Evolutionary conservation across 2,113 vertebrate species (phyloP).

Genomic region (Holacanthus passer): DNA sequence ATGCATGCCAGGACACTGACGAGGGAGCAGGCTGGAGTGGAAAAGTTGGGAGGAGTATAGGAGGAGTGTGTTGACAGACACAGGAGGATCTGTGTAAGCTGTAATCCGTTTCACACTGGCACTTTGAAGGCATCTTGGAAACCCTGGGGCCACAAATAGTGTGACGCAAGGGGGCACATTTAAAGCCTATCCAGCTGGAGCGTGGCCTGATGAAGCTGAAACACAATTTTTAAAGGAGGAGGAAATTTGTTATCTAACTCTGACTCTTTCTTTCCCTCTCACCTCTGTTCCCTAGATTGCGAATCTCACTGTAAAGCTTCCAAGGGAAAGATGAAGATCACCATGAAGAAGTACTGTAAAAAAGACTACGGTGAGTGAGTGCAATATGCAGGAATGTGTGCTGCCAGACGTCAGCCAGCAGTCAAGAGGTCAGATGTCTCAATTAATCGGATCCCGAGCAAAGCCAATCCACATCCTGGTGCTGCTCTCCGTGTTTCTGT

Average conservation of each 20-base stretch:
- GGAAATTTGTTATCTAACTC: slow-evolving; percentile 2
- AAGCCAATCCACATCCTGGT: slow-evolving; percentile 29
- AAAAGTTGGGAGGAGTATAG: slow-evolving; percentile 58
- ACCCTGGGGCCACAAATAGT: slow-evolving; percentile 82
- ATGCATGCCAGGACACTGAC: slow-evolving; percentile 89
- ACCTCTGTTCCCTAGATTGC: slow-evolving; percentile 86
- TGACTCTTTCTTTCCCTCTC: slow-evolving; percentile 42
- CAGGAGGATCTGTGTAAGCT: slow-evolving; percentile 87
- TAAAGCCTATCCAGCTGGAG: slow-evolving; percentile 19
- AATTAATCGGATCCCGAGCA: slow-evolving; percentile 55
- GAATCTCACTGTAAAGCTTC: slow-evolving; percentile 98
- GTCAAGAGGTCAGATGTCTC: slow-evolving; percentile 61
- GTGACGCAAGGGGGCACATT: slow-evolving; percentile 21
- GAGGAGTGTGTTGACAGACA: slow-evolving; percentile 77
- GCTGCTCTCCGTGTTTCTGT: slow-evolving; percentile 25
- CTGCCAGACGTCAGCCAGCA: slow-evolving; percentile 42
- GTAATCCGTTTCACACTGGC: slow-evolving; percentile 83
- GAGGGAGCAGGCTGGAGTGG: slow-evolving; percentile 58
- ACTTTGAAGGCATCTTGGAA: slow-evolving; percentile 82
- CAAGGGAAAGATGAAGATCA: slow-evolving; percentile 99
- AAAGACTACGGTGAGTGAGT: slow-evolving; percentile 96
- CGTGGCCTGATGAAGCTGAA: neutral
- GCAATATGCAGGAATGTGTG: slow-evolving; percentile 28
- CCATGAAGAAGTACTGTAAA: slow-evolving; percentile 99
- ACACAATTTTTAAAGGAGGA: neutral